Evolutionary conservation across 1,140 invertebrate species (phyloP).

Genomic region (Aphelinus certus): DNA sequence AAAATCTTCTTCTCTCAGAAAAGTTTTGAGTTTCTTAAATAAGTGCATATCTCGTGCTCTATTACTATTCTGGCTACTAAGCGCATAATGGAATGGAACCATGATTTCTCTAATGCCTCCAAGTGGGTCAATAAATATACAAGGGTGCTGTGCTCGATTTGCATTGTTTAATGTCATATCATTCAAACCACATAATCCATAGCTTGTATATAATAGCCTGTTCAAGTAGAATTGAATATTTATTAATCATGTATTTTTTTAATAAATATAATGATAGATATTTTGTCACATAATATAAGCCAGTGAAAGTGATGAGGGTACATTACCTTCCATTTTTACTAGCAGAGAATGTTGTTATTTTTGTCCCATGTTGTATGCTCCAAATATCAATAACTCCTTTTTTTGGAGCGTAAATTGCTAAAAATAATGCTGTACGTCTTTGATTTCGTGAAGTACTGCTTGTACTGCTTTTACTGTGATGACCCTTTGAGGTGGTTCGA

Average conservation of each 20-base stretch:
- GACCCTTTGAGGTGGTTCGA: slow-evolving; percentile 53
- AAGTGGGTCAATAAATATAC: slow-evolving; percentile 83
- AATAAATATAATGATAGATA: too few species aligned
- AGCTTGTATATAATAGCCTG: slow-evolving; percentile 79
- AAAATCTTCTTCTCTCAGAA: slow-evolving; percentile 70
- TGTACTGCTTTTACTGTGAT: slow-evolving; percentile 58
- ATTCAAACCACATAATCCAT: slow-evolving; percentile 79
- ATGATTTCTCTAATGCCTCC: slow-evolving; percentile 82
- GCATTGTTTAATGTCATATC: slow-evolving; percentile 53
- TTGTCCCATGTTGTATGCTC: slow-evolving; percentile 84
- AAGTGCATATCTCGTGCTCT: slow-evolving; percentile 87
- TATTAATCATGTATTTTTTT: not conserved
- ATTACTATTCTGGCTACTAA: slow-evolving; percentile 88
- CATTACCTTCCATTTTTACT: slow-evolving; percentile 78
- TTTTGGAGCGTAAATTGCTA: slow-evolving; percentile 87
- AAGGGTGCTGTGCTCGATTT: slow-evolving; percentile 73
- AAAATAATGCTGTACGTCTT: slow-evolving; percentile 73
- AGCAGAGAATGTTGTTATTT: slow-evolving; percentile 90
- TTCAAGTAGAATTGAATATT: not conserved
- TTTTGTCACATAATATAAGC: not conserved
- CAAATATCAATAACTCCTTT: slow-evolving; percentile 88
- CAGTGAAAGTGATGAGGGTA: not conserved
- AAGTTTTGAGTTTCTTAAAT: slow-evolving; percentile 79
- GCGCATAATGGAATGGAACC: slow-evolving; percentile 89
- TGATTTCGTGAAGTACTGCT: slow-evolving; percentile 47